Evolutionary conservation across 2,888 invertebrate species (phyloP).

Genomic region (Psylliodes chrysocephalus): DNA sequence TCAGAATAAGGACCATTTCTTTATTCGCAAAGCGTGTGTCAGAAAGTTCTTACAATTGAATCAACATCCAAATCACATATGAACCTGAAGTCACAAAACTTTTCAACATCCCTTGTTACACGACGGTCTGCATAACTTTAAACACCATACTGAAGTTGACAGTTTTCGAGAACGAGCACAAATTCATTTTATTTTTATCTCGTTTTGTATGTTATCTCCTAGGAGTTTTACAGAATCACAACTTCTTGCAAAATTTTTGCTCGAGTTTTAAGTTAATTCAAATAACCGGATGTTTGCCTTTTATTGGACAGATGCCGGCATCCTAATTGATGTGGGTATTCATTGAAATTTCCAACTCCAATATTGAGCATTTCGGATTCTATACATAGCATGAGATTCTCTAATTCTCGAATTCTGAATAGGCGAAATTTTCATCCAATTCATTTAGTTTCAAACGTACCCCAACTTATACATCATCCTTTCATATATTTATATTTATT

Average conservation of each 20-base stretch:
- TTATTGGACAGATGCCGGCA: constrained; percentile 11
- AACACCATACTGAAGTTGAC: constrained; percentile 25
- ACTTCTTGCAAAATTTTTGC: constrained; percentile 1
- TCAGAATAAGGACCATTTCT: too few species aligned
- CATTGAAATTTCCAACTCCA: background rate
- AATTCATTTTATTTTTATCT: constrained; percentile 21
- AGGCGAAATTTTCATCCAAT: background rate
- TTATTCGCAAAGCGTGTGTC: background rate
- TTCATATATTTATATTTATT: background rate
- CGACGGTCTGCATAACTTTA: constrained; percentile 24
- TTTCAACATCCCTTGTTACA: constrained; percentile 20
- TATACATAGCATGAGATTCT: background rate
- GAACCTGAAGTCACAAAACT: constrained; percentile 13
- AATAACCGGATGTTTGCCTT: constrained; percentile 8
- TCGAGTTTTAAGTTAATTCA: background rate
- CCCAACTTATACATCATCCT: background rate
- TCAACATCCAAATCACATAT: constrained; percentile 13
- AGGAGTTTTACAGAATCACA: constrained; percentile 3
- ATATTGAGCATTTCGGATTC: background rate
- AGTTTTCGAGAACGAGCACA: constrained; percentile 2
- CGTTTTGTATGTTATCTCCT: constrained; percentile 4
- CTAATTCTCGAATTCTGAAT: background rate
- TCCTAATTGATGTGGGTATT: constrained; percentile 12
- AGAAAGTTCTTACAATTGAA: background rate
- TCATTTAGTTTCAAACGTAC: background rate